Percentiles rank a stretch among this genome's conserved stretches.
Conservation (phyloP, 2,113 vertebrate genomes). For the Lipotes vexillifer region DNA sequence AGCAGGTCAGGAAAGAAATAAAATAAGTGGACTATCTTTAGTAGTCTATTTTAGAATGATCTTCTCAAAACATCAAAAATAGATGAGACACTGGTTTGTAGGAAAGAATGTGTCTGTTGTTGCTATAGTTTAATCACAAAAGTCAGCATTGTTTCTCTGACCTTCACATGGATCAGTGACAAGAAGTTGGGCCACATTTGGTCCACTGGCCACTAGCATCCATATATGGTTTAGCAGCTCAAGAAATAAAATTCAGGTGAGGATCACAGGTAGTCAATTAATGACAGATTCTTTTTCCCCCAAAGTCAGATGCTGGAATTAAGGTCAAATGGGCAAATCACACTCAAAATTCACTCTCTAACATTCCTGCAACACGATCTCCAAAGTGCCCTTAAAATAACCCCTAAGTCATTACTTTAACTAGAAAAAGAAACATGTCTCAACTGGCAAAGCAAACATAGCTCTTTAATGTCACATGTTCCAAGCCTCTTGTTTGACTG, state of each 20-base stretch:
- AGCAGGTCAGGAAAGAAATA: not conserved
- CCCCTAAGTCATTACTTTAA: slow-evolving; percentile 2
- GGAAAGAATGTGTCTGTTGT: not conserved
- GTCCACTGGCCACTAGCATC: not conserved
- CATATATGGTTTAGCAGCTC: not conserved
- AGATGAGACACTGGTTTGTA: not conserved
- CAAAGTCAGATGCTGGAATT: not conserved
- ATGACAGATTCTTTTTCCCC: not conserved
- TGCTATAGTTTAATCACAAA: not conserved
- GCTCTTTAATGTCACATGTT: not conserved
- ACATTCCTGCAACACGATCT: not conserved
- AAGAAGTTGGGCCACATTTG: not conserved
- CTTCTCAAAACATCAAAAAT: not conserved
- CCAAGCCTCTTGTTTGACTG: not conserved
- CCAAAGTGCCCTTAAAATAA: not conserved
- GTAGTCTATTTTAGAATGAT: not conserved
- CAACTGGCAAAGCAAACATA: slow-evolving; percentile 29
- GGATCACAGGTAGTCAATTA: not conserved
- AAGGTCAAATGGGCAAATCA: not conserved
- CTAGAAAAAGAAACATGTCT: slow-evolving; percentile 27
- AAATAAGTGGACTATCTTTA: not conserved
- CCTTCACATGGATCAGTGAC: rapidly evolving
- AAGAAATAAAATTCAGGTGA: not conserved
- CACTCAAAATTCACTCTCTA: not conserved
- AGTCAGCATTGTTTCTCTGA: not conserved